Conservation (phyloP, 1,140 invertebrate species). For the Trachelipus rathkii region DNA sequence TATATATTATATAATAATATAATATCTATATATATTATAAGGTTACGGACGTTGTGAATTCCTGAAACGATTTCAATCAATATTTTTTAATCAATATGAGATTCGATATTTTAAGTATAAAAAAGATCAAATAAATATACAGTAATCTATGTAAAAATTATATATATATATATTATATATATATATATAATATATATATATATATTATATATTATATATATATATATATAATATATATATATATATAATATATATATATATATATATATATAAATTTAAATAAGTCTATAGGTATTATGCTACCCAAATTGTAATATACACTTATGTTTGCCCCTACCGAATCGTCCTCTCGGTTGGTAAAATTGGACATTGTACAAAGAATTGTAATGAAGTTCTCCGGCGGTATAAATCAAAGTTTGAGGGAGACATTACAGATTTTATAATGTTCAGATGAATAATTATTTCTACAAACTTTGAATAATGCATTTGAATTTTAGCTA, state of each 20-base stretch:
- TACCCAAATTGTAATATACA: neutral
- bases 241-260: slow-evolving; percentile 24
- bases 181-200: neutral
- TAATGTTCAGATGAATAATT: no score
- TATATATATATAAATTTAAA: slow-evolving; percentile 21
- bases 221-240: slow-evolving; percentile 25
- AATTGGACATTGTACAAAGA: neutral
- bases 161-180: neutral
- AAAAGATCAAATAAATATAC: no score
- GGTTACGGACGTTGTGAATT: no score
- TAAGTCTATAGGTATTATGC: slow-evolving; percentile 17
- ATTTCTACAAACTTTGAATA: no score
- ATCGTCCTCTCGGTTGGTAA: neutral
- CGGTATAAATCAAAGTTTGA: neutral
- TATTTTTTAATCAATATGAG: no score
- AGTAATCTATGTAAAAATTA: no score
- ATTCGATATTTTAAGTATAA: no score
- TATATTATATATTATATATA: slow-evolving; percentile 9
- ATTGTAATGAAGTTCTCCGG: neutral
- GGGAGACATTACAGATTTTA: neutral
- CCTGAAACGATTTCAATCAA: no score
- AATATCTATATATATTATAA: no score
- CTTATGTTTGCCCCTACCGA: neutral
- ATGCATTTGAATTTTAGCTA: neutral
- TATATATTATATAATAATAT: no score